Percentiles rank a stretch among this genome's conserved stretches.
Conservation (phyloP, 2,797 vertebrate genomes). For the Malacoraja senta region DNA sequence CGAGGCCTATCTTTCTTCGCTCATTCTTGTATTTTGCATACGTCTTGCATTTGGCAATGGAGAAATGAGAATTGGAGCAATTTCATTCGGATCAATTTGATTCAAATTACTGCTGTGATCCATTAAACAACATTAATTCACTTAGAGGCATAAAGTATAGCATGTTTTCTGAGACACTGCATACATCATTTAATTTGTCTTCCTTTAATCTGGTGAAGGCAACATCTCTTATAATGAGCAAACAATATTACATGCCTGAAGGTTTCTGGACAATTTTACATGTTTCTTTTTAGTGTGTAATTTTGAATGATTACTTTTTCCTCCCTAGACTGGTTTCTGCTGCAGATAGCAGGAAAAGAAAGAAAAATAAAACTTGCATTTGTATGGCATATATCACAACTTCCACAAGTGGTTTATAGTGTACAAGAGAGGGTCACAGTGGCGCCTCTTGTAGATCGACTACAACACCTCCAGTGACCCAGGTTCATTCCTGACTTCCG, state of each 20-base stretch:
- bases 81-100: conserved; percentile 28
- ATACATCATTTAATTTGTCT: not conserved
- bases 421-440: too few species aligned
- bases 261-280: not conserved
- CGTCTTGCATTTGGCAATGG: not conserved
- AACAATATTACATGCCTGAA: not conserved
- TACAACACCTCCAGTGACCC: too few species aligned
- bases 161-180: not conserved
- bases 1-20: not conserved
- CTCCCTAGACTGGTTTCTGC: not conserved
- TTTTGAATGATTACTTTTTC: not conserved
- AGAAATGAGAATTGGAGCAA: not conserved
- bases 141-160: not conserved
- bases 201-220: not conserved
- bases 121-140: conserved; percentile 26
- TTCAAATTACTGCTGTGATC: conserved; percentile 22
- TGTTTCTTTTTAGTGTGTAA: not conserved
- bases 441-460: too few species aligned
- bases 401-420: not conserved
- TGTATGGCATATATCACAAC: not conserved
- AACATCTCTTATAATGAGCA: not conserved
- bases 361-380: not conserved
- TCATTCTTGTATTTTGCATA: not conserved
- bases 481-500: too few species aligned
- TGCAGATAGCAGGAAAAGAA: not conserved